These are phyloP conservation scores for Pissodes strobi DNA, from an alignment of 1,140 invertebrate species.

Conservation along the genomic window DNA sequence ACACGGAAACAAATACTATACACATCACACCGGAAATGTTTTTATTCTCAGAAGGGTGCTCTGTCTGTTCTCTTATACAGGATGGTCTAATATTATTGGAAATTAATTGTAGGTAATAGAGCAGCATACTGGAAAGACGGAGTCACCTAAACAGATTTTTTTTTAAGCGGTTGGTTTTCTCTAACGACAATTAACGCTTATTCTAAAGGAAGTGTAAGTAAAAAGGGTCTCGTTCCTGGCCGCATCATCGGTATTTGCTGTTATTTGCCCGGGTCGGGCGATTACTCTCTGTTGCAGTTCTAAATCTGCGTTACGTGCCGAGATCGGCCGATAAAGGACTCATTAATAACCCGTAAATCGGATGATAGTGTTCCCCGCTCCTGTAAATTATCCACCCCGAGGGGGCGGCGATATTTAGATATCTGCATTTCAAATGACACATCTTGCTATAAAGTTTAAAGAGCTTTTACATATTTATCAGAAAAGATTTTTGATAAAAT, in stretches of 20 bases:
- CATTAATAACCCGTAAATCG: constrained; percentile 56
- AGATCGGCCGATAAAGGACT: constrained; percentile 53
- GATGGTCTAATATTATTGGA: no score
- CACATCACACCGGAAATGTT: constrained; percentile 17
- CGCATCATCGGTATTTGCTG: constrained; percentile 41
- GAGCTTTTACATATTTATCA: no score
- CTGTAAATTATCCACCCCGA: constrained; percentile 46
- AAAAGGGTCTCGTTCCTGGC: constrained; percentile 11
- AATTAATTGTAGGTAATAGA: no score
- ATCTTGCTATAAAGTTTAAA: no score
- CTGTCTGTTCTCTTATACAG: neutral
- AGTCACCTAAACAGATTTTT: no score
- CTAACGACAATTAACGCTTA: no score
- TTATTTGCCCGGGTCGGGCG: constrained; percentile 39
- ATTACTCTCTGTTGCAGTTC: constrained; percentile 49
- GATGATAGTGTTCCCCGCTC: constrained; percentile 46
- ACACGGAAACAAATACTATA: constrained; percentile 25
- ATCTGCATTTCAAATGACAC: constrained; percentile 5
- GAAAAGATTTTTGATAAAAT: no score
- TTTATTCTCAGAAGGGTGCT: constrained; percentile 10
- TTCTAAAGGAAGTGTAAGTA: neutral
- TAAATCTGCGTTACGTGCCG: constrained; percentile 55
- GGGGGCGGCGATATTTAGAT: constrained; percentile 11
- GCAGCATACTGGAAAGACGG: no score
- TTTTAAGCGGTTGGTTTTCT: no score